Base-by-base conservation (phyloP, 2,113 vertebrate genomes). In the Perca fluviatilis region DNA sequence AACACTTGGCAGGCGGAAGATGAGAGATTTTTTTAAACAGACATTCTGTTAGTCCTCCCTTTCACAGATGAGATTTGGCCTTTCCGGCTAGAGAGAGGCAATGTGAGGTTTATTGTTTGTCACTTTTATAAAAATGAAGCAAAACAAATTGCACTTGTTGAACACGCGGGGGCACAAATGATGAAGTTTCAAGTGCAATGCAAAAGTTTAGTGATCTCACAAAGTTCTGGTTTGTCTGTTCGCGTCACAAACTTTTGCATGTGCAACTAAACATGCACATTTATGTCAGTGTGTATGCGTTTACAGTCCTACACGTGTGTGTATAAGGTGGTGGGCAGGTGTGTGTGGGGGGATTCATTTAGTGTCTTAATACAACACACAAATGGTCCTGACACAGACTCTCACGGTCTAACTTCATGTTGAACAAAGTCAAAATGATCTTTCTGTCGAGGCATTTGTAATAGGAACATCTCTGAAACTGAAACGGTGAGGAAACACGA, bases 281-380 rank as follows among this genome's bases (percentile, higher is more conserved):
- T 60, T 68, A 9, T 66, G 56, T 66, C 56, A 69, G 50, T 66
- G 66, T 86, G 68, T 27, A 21, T 27, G 23, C 13, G 23, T 79
- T 49, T 50, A 57, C 49, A 67, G 58, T 57, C 47, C 16, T 65
- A 36, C 60, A 71, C 16, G 10, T 79, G 66, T 86, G 73, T 80
- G 69, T 67, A 19, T 75, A 80, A 85, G 40, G 63, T 63, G 49
- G 64, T 19, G 19, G 60, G 18, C 9, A 25, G 21, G 63, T 47
- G 43, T 19, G 30, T 7, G 61, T 40, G 61, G 4, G 61, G 46
- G 51, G 36, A 18, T 61, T 51, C 69, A 70, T 47, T 86, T 74
- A 79, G 49, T 62, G 51, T 63, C 56, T 83, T 70, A 77, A 82
- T 66, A 47, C 80, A 67, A 82, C 76, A 61, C 18, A 74, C 43